Percentiles rank a stretch among this genome's conserved stretches.
These are phyloP conservation scores for Seison nebaliae DNA, from an alignment of 1,140 invertebrate species.

Conservation along the genomic window DNA sequence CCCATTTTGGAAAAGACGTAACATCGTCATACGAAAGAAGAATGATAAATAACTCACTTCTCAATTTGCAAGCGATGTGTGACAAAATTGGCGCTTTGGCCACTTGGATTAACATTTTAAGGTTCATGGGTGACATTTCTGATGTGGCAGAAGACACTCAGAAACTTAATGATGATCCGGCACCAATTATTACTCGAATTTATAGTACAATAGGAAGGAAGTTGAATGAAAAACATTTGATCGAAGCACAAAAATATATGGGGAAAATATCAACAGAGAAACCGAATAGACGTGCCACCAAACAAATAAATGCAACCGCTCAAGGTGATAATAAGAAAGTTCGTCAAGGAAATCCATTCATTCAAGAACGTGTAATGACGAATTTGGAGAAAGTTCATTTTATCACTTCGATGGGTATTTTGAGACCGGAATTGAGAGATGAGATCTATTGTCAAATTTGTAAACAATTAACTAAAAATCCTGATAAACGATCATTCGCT, in stretches of 20 bases:
- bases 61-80: conserved; percentile 69
- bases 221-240: conserved; percentile 74
- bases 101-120: conserved; percentile 79
- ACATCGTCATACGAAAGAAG: conserved; percentile 71
- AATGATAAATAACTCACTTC: conserved; percentile 63
- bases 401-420: conserved; percentile 90
- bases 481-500: conserved; percentile 74
- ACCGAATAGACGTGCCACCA: too few relatives aligned
- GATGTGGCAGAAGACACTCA: conserved; percentile 40
- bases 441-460: conserved; percentile 99
- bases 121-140: conserved; percentile 83
- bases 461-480: conserved; percentile 84
- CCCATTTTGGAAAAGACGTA: conserved; percentile 77
- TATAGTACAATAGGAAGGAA: conserved; percentile 81
- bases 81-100: conserved; percentile 87
- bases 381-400: conserved; percentile 95
- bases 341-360: conserved; percentile 61
- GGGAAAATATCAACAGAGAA: conserved; percentile 12
- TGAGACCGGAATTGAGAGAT: conserved; percentile 73
- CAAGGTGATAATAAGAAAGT: too few relatives aligned
- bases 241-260: conserved; percentile 53
- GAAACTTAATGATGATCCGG: too few relatives aligned
- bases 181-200: conserved; percentile 93
- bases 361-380: conserved; percentile 76
- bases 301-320: too few relatives aligned